Base-by-base conservation (phyloP, 2,113 vertebrate species). In the Eurypyga helias region DNA sequence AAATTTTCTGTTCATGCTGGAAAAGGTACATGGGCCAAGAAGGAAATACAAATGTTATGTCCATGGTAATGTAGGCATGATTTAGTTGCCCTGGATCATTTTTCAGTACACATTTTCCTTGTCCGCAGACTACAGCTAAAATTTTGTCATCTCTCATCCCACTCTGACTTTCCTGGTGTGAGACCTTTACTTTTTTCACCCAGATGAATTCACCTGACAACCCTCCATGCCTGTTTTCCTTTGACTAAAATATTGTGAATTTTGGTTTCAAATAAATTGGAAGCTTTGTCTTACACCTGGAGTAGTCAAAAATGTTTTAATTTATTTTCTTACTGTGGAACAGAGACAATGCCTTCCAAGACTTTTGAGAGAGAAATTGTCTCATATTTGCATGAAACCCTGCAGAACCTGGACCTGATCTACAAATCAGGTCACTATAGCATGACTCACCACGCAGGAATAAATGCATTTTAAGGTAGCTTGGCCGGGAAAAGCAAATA, bases 401-500 rank as follows among this genome's bases (percentile, higher is more conserved):
- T 17, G 11, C 82, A 94, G 82, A 93, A 83, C 52, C 2, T 34
- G 26, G 71, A 52, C 72, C 33, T 45, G 25, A 66, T 78, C 86
- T 84, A 75, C 86, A 96, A 90, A 86, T 86, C 52, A 78, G 77
- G 94, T 86, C 88, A 43, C 79, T 83, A 73, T 14, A 88, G 75
- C 58, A 49, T 92, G 90, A 95, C 79, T 95, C 92, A 96, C 41
- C 62, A 82, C 66, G 65, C 61, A 93, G 70, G 67, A 79, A 89
- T 52, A 93, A 94, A 85, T 46, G 54, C 28, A 93, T 76, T 93
- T 96, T 66, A 76, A 43, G 48, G 66, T 34, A 65, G 41, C 46
- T 95, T 95, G 82, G 95, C 85, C 83, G 84, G 45, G 23, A 88
- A 95, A 96, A 96, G 76, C 71, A 83, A 93, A 93, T 88, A 91